A percentile compares a stretch with the other conserved stretches of the same genome.
phyloP scores from a whole-genome alignment of 2,113 vertebrate genomes.

The Zosterops pallidus region DNA sequence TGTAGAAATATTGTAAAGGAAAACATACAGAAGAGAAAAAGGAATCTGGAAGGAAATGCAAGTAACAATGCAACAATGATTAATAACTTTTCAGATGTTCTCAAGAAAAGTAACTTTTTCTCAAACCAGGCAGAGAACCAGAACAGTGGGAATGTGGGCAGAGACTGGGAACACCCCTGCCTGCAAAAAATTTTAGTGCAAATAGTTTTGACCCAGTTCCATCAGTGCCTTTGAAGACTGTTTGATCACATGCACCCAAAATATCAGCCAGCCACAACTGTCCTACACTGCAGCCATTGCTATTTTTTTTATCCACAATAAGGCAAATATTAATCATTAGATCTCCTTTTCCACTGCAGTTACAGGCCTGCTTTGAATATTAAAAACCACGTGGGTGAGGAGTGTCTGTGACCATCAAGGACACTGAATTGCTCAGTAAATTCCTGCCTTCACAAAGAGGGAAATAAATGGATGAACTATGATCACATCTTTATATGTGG shows the following conservation, averaged over 20 bases:
- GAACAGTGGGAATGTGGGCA: background rate
- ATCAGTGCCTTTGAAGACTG: background rate
- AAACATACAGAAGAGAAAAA: background rate
- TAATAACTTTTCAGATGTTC: background rate
- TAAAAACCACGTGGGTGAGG: background rate
- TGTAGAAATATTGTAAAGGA: background rate
- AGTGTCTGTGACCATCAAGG: background rate
- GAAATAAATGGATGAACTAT: background rate
- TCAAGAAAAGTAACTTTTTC: background rate
- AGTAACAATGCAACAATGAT: background rate
- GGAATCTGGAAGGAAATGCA: background rate
- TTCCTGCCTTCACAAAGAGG: background rate
- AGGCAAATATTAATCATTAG: background rate
- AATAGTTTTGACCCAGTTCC: background rate
- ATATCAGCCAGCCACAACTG: background rate
- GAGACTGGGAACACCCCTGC: background rate
- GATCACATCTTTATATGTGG: fast-evolving
- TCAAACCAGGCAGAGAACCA: background rate
- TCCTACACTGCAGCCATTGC: background rate
- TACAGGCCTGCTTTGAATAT: background rate
- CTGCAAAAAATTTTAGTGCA: background rate
- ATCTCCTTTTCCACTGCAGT: background rate
- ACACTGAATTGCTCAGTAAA: background rate
- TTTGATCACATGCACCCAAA: background rate
- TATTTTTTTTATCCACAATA: background rate